These are phyloP conservation scores for Nymphalis urticae DNA, from an alignment of 2,888 invertebrate genomes.

Conservation along the genomic window DNA sequence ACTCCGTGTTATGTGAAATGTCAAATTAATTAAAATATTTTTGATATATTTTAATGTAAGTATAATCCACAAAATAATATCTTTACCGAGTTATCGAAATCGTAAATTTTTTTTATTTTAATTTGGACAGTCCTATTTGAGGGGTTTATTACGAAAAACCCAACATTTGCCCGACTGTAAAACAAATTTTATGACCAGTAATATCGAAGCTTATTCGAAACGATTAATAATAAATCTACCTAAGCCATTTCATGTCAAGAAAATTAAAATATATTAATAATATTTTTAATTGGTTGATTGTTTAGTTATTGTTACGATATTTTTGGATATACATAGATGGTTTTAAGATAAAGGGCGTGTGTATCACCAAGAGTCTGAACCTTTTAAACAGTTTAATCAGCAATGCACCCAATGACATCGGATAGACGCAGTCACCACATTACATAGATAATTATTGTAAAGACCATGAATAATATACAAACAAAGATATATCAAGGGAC, in stretches of 20 bases:
- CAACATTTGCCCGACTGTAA: constrained; percentile 28
- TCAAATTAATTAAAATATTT: not conserved
- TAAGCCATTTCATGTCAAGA: constrained; percentile 2
- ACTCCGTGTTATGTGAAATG: not conserved
- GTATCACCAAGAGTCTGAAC: too few relatives aligned
- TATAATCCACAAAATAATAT: too few relatives aligned
- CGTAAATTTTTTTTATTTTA: constrained; percentile 21
- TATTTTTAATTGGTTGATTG: not conserved
- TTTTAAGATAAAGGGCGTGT: too few relatives aligned
- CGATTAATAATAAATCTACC: constrained; percentile 30
- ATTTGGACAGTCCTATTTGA: constrained; percentile 28
- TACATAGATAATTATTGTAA: too few relatives aligned
- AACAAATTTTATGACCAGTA: constrained; percentile 31
- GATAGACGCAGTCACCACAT: too few relatives aligned
- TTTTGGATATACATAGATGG: too few relatives aligned
- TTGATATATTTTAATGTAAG: too few relatives aligned
- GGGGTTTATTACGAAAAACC: constrained; percentile 27
- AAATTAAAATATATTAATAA: not conserved
- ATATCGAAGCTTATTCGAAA: constrained; percentile 29
- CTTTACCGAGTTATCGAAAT: not conserved
- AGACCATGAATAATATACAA: too few relatives aligned
- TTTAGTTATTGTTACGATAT: not conserved
- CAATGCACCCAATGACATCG: too few relatives aligned
- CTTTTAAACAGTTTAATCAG: too few relatives aligned
- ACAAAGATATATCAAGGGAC: too few relatives aligned